Percentiles rank a stretch among this genome's conserved stretches.
Conservation (phyloP, 1,140 invertebrate species). For the Nylanderia fulva region DNA sequence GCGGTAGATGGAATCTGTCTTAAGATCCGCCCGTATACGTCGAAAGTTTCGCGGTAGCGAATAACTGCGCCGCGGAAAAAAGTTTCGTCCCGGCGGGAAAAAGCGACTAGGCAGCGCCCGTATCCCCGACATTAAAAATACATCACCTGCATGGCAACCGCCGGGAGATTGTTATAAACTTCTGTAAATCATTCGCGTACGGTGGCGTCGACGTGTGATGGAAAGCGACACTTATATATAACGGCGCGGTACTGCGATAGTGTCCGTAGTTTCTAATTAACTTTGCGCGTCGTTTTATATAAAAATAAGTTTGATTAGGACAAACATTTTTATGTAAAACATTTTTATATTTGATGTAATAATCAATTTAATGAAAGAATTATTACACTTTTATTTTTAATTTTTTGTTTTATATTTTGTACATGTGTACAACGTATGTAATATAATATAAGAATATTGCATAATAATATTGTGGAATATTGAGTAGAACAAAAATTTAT, state of each 20-base stretch:
- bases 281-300: not conserved
- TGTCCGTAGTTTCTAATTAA: not conserved
- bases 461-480: too few relatives aligned
- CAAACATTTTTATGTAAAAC: not conserved
- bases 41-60: constrained; percentile 56
- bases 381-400: too few relatives aligned
- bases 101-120: constrained; percentile 11
- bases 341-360: not conserved
- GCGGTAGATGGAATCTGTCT: constrained; percentile 61
- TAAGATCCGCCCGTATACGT: constrained; percentile 45
- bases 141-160: constrained; percentile 26
- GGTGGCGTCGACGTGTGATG: constrained; percentile 8
- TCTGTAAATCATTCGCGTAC: constrained; percentile 49
- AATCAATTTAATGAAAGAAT: too few relatives aligned
- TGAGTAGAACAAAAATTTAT: too few relatives aligned
- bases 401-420: too few relatives aligned
- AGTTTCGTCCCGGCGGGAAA: constrained; percentile 48
- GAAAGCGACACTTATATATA: constrained; percentile 11
- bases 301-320: not conserved
- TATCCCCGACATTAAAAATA: constrained; percentile 50
- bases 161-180: constrained; percentile 36
- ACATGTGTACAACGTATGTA: too few relatives aligned
- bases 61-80: constrained; percentile 52
- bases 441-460: too few relatives aligned
- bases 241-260: not conserved